phyloP scores from a whole-genome alignment of 2,888 invertebrate genomes.

The Rhogogaster chlorosoma region DNA sequence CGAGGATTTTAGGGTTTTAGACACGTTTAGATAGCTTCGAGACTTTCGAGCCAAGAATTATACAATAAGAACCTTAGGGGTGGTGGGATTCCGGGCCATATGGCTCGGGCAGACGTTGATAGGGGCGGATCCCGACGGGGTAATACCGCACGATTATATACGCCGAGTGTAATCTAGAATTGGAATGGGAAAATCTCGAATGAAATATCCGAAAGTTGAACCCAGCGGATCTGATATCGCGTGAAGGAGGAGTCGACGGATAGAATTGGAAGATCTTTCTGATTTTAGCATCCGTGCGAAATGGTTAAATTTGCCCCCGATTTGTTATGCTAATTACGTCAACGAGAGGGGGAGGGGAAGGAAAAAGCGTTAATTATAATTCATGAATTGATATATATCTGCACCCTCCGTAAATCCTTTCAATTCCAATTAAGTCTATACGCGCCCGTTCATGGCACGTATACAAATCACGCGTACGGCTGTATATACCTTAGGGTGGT shows the following conservation, averaged over 20 bases:
- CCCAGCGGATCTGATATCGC: background rate
- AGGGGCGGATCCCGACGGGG: constrained; percentile 14
- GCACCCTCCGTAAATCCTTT: constrained; percentile 28
- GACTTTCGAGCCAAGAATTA: background rate
- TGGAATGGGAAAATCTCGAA: background rate
- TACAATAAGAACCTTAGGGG: background rate
- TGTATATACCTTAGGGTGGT: too few relatives aligned
- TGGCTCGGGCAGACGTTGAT: constrained; percentile 12
- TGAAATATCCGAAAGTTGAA: constrained; percentile 1
- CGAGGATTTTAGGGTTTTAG: background rate
- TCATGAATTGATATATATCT: constrained; percentile 39
- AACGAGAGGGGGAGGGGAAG: background rate
- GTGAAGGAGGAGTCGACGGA: background rate
- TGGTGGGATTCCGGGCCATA: constrained; percentile 21
- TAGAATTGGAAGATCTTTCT: background rate
- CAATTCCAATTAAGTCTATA: constrained; percentile 31
- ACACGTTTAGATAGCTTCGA: background rate
- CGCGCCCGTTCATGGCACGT: constrained; percentile 2
- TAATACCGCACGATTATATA: constrained; percentile 5
- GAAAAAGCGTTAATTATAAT: constrained; percentile 33
- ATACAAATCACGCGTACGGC: background rate
- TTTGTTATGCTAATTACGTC: constrained; percentile 24
- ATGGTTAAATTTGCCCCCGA: background rate
- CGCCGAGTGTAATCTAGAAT: background rate
- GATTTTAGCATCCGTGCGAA: background rate